Conservation (phyloP, 2,113 vertebrate species). For the Procapra przewalskii region DNA sequence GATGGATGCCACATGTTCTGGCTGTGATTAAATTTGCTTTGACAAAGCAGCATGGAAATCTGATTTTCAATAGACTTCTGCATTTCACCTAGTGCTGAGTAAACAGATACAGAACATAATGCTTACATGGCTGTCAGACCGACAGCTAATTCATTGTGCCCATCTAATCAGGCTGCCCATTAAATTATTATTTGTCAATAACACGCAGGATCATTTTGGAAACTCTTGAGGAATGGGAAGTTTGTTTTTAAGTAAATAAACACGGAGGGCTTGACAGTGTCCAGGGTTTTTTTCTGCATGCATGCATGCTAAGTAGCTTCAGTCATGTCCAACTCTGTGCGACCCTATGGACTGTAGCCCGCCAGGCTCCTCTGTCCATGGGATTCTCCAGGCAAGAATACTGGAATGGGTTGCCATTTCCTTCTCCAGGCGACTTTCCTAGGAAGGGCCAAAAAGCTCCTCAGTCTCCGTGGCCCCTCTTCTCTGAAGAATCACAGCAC, state of each 20-base stretch:
- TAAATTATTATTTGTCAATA: slow-evolving; percentile 84
- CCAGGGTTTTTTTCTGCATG: background rate
- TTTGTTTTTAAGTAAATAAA: slow-evolving; percentile 77
- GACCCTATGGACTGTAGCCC: background rate
- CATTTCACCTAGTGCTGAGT: slow-evolving; percentile 84
- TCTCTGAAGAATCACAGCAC: slow-evolving; percentile 48
- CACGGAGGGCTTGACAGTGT: background rate
- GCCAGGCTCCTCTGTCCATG: background rate
- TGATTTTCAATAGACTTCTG: slow-evolving; percentile 85
- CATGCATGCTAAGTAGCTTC: background rate
- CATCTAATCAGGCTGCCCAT: slow-evolving; percentile 82
- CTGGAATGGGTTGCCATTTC: background rate
- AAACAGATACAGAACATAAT: slow-evolving; percentile 84
- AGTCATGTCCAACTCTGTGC: background rate
- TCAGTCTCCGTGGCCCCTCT: background rate
- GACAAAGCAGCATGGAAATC: slow-evolving; percentile 86
- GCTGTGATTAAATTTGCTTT: slow-evolving; percentile 87
- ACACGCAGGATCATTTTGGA: slow-evolving; percentile 72
- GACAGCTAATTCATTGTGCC: slow-evolving; percentile 82
- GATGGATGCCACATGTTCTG: slow-evolving; percentile 84
- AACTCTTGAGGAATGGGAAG: slow-evolving; percentile 68
- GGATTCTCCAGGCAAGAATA: background rate
- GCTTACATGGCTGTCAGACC: slow-evolving; percentile 78
- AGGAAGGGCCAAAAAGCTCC: slow-evolving; percentile 52
- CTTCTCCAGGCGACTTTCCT: slow-evolving; percentile 11